Base-by-base conservation (phyloP, 2,888 invertebrate species). In the Drosophila eohydei region DNA sequence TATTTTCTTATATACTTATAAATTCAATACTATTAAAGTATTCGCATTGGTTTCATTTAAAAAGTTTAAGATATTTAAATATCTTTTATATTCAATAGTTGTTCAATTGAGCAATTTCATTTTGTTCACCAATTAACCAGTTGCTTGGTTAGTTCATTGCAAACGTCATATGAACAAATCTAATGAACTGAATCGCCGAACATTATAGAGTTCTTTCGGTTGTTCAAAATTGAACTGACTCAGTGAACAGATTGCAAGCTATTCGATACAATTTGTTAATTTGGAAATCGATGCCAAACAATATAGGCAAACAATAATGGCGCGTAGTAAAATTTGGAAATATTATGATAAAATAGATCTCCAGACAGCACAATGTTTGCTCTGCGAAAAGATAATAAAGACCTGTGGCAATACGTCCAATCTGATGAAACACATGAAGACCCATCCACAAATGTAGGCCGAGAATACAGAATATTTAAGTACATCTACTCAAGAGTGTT, bases 271-370 rank as follows among this genome's bases (percentile, higher is more conserved):
- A 60, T 40, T 34, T 36, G 43, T 26, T 26, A 41, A 46, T 67
- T 60, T 12, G 1, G 52, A 63, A 72, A 67, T 72, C 76, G 78
- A 78, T 74, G 78, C 78, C 41, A 65, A 61, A 59, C n/a, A 56
- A 57, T 50, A 28, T 51, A 74, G 56, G 63, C 52, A 66, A 60
- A 40, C 59, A 68, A 75, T 62, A 80, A 82, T 82, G 83, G 81
- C 80, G 74, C 83, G 83, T 56, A 81, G 81, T 51, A 81, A 81
- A 78, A 80, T 81, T 78, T 81, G 81, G 81, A 81, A 82, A 57
- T 81, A 71, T 52, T 81, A 82, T 50, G 81, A 81, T 46, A 81
- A 81, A 52, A 38, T 81, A 46, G 51, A 78, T 63, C 62, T 74
- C n/a, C 80, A 71, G 11, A 78, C 80, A 8, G 81, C 81, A 48